Conservation (phyloP, 2,113 vertebrate species). For the Vulpes ferrilata region DNA sequence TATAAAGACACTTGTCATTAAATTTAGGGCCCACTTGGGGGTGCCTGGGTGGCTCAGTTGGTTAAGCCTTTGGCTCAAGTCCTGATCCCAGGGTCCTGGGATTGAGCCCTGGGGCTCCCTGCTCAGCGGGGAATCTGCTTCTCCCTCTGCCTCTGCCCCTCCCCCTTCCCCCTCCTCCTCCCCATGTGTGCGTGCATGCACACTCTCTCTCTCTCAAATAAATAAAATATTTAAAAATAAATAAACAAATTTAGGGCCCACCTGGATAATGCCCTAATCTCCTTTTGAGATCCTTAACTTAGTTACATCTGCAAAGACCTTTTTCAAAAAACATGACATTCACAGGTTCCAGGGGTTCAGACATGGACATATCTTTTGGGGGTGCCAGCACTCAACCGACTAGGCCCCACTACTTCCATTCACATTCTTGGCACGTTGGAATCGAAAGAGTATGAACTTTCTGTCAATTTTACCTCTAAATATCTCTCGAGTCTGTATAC, state of each 20-base stretch:
- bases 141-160: too few relatives aligned
- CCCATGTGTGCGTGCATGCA: too few relatives aligned
- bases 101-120: too few relatives aligned
- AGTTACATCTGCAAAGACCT: constrained; percentile 2
- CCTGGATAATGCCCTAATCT: background rate
- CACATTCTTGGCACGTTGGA: background rate
- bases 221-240: too few relatives aligned
- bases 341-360: background rate
- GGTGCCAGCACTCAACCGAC: background rate
- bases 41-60: too few relatives aligned
- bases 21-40: background rate
- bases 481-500: background rate
- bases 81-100: too few relatives aligned
- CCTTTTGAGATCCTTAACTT: constrained; percentile 15
- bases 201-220: too few relatives aligned
- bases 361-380: background rate
- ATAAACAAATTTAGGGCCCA: background rate
- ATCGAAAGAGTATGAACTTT: constrained; percentile 20
- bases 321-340: constrained; percentile 38
- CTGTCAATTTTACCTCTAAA: background rate
- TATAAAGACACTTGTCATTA: background rate
- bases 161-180: too few relatives aligned
- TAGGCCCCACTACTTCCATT: background rate
- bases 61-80: too few relatives aligned
- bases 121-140: too few relatives aligned